These are phyloP conservation scores for Synergus itoensis DNA, from an alignment of 2,888 invertebrate species.

Conservation along the genomic window DNA sequence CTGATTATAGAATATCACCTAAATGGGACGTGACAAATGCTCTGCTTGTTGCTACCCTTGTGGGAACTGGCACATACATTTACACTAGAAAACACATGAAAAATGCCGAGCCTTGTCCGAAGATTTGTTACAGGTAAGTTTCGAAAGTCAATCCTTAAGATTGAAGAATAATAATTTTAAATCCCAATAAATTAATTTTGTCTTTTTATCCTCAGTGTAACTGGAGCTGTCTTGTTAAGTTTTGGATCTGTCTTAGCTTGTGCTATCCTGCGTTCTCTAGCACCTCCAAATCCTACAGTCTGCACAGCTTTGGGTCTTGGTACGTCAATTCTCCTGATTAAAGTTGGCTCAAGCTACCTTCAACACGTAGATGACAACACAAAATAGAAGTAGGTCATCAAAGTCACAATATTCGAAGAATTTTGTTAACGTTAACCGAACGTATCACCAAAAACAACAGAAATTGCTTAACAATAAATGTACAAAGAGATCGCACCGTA, in stretches of 20 bases:
- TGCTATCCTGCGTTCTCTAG: constrained; percentile 90
- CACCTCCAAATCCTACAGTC: constrained; percentile 85
- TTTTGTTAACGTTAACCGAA: constrained; percentile 37
- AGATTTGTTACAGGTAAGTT: constrained; percentile 84
- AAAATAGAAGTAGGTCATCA: constrained; percentile 42
- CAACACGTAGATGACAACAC: constrained; percentile 80
- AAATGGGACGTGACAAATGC: constrained; percentile 89
- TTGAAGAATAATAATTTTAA: not conserved
- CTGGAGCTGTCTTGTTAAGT: constrained; percentile 90
- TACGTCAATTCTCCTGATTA: constrained; percentile 84
- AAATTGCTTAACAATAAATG: constrained; percentile 13
- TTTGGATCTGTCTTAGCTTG: constrained; percentile 93
- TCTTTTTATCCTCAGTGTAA: constrained; percentile 77
- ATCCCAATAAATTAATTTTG: constrained; percentile 6
- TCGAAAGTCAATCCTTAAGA: not conserved
- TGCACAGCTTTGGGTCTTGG: constrained; percentile 86
- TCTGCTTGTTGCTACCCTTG: constrained; percentile 87
- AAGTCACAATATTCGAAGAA: not conserved
- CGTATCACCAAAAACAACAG: constrained; percentile 2
- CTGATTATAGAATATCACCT: constrained; percentile 83
- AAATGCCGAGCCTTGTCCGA: constrained; percentile 81
- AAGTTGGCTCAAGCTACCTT: constrained; percentile 83
- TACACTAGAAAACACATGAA: constrained; percentile 89
- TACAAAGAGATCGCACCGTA: constrained; percentile 10
- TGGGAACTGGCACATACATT: constrained; percentile 91